Percentiles rank a stretch among this genome's conserved stretches.
Conservation (phyloP, 2,888 invertebrate species). For the Heteromyza rotundicornis region DNA sequence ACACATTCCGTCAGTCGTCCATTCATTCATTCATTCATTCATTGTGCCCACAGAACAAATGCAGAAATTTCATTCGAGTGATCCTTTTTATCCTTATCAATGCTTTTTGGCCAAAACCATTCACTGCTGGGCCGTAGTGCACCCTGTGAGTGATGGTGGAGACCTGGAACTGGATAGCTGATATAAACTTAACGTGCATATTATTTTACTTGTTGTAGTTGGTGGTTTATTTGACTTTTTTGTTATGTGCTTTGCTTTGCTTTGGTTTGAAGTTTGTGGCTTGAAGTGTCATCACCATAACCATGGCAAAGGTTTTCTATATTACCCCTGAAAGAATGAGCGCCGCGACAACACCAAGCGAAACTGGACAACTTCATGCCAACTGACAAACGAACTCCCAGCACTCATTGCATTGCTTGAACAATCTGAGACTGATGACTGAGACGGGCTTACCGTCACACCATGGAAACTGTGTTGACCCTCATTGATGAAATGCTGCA, state of each 20-base stretch:
- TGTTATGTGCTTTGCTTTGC: slow-evolving; percentile 17
- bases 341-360: too few relatives aligned
- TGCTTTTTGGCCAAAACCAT: neutral
- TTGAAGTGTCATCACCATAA: neutral
- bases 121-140: neutral
- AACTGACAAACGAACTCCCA: too few relatives aligned
- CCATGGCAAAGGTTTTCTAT: neutral
- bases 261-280: neutral
- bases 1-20: neutral
- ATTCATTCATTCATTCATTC: neutral
- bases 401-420: too few relatives aligned
- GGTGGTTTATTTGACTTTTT: slow-evolving; percentile 26
- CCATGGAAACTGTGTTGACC: too few relatives aligned
- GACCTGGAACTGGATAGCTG: neutral
- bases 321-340: too few relatives aligned
- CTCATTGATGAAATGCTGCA: too few relatives aligned
- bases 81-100: slow-evolving; percentile 4
- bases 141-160: neutral
- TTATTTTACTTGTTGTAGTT: neutral
- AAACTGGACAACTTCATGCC: too few relatives aligned
- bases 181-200: neutral
- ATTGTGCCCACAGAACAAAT: neutral
- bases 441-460: too few relatives aligned
- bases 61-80: neutral
- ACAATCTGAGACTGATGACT: too few relatives aligned